Evolutionary conservation across 2,888 invertebrate genomes (phyloP).

Genomic region (Mesorhabditis sp.): DNA sequence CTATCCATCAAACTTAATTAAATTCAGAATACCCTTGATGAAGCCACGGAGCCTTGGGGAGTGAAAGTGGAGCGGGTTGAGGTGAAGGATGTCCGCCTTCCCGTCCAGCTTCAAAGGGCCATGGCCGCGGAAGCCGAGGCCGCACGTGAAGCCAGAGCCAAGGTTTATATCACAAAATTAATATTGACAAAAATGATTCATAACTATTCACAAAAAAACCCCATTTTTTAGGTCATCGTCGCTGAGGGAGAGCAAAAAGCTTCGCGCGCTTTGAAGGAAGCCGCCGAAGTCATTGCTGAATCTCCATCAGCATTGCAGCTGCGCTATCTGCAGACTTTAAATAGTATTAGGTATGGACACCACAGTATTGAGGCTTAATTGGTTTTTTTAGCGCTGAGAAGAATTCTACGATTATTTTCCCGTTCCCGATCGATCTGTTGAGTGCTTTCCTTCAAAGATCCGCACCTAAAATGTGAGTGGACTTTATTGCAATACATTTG

Average conservation of each 20-base stretch:
- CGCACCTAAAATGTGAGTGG: not conserved
- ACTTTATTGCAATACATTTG: not conserved
- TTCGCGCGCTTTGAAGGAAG: slow-evolving; percentile 77
- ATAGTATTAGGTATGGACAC: slow-evolving; percentile 59
- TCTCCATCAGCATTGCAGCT: slow-evolving; percentile 76
- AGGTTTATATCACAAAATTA: slow-evolving; percentile 18
- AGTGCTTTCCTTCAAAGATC: slow-evolving; percentile 60
- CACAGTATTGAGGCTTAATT: not conserved
- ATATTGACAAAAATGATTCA: not conserved
- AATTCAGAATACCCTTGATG: slow-evolving; percentile 53
- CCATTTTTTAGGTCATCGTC: slow-evolving; percentile 64
- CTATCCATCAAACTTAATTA: slow-evolving; percentile 5
- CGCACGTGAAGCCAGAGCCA: slow-evolving; percentile 47
- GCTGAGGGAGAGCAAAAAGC: slow-evolving; percentile 66
- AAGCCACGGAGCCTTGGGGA: slow-evolving; percentile 62
- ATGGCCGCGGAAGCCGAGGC: slow-evolving; percentile 54
- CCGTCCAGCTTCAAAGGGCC: slow-evolving; percentile 43
- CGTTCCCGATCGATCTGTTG: slow-evolving; percentile 79
- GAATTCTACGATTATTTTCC: slow-evolving; percentile 95
- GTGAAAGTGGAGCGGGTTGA: slow-evolving; percentile 78
- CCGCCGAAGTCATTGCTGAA: slow-evolving; percentile 77
- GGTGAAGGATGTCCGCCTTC: slow-evolving; percentile 66
- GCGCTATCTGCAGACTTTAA: slow-evolving; percentile 76
- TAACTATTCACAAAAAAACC: not conserved
- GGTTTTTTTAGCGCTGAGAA: slow-evolving; percentile 76